Evolutionary conservation across 2,888 invertebrate species (phyloP).

Genomic region (Acleris cristana): DNA sequence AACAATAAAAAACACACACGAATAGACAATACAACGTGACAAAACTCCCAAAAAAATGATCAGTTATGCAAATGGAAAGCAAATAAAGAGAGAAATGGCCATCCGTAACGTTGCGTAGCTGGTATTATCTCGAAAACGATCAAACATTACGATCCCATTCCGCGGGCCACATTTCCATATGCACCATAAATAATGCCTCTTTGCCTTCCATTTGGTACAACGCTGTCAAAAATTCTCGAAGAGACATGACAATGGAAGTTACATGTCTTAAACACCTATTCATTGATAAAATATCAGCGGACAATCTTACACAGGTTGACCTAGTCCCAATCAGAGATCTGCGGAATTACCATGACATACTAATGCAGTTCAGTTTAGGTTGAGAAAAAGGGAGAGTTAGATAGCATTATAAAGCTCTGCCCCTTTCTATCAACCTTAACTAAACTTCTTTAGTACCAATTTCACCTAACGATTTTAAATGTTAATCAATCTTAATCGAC

Average conservation of each 20-base stretch:
- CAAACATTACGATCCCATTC: slow-evolving; percentile 71
- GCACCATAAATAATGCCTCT: slow-evolving; percentile 66
- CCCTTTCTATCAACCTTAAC: too few relatives aligned
- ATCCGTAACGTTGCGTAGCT: slow-evolving; percentile 54
- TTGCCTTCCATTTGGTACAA: slow-evolving; percentile 60
- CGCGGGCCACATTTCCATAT: slow-evolving; percentile 67
- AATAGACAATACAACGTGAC: slow-evolving; percentile 19
- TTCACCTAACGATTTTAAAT: too few relatives aligned
- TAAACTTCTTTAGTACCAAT: too few relatives aligned
- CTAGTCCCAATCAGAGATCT: too few relatives aligned
- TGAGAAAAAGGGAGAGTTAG: too few relatives aligned
- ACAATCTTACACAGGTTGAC: too few relatives aligned
- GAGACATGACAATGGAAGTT: background rate
- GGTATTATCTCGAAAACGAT: slow-evolving; percentile 71
- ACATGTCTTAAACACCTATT: too few relatives aligned
- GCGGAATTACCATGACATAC: too few relatives aligned
- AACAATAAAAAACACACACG: slow-evolving; percentile 3
- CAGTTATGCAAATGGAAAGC: slow-evolving; percentile 69
- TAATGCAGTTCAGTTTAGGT: too few relatives aligned
- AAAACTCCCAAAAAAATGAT: slow-evolving; percentile 51
- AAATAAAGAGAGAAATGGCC: slow-evolving; percentile 69
- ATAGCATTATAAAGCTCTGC: too few relatives aligned
- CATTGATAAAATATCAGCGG: too few relatives aligned
- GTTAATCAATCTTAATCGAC: too few relatives aligned
- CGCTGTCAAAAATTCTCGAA: slow-evolving; percentile 9